Evolutionary conservation across 2,888 invertebrate genomes (phyloP).

Genomic region (Doris montereyensis): DNA sequence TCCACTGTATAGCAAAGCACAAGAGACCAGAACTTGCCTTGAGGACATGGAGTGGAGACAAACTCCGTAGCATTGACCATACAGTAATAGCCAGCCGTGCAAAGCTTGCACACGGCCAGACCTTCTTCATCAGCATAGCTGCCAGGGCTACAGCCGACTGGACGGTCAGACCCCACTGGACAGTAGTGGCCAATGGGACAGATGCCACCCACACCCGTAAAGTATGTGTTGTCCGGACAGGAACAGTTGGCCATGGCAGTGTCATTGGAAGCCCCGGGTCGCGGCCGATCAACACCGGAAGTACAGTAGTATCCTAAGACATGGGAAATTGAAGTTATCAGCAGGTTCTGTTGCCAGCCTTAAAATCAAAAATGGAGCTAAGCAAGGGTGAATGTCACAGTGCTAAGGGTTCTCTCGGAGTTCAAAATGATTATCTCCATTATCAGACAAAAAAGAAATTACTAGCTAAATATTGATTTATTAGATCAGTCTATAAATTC

Average conservation of each 20-base stretch:
- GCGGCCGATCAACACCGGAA: slow-evolving; percentile 64
- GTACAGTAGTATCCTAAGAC: slow-evolving; percentile 70
- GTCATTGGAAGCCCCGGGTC: slow-evolving; percentile 56
- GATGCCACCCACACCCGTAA: slow-evolving; percentile 64
- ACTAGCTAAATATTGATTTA: too few relatives aligned
- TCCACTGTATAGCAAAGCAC: not conserved
- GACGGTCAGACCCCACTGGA: slow-evolving; percentile 52
- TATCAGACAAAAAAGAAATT: too few relatives aligned
- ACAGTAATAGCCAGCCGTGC: slow-evolving; percentile 59
- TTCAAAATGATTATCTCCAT: too few relatives aligned
- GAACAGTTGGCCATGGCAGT: slow-evolving; percentile 52
- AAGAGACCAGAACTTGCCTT: slow-evolving; percentile 45
- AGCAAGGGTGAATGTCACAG: too few relatives aligned
- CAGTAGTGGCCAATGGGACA: slow-evolving; percentile 67
- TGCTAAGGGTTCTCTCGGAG: too few relatives aligned
- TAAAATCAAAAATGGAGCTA: too few relatives aligned
- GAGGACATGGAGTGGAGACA: slow-evolving; percentile 50
- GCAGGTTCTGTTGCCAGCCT: too few relatives aligned
- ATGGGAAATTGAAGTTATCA: too few relatives aligned
- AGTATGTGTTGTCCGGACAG: slow-evolving; percentile 55
- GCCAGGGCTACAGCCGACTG: slow-evolving; percentile 53
- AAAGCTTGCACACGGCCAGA: slow-evolving; percentile 47
- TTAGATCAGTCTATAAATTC: too few relatives aligned
- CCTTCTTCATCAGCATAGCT: slow-evolving; percentile 54
- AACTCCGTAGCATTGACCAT: slow-evolving; percentile 54